These are phyloP conservation scores for Trachops cirrhosus DNA, from an alignment of 2,797 vertebrate species.

Conservation along the genomic window DNA sequence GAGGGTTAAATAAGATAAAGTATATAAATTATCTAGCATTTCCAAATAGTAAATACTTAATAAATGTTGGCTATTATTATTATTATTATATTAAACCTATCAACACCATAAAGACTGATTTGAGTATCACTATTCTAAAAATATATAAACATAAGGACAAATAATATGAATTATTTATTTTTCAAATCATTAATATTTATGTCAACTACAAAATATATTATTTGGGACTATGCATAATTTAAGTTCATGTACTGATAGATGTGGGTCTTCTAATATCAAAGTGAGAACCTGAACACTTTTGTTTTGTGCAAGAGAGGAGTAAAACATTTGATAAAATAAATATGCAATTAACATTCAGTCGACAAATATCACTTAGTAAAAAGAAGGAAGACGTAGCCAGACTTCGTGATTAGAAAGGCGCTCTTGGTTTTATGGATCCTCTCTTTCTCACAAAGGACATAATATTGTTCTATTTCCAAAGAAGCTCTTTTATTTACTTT, in stretches of 20 bases:
- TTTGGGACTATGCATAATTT: conserved; percentile 11
- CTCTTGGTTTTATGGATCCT: background rate
- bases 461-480: background rate
- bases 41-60: conserved; percentile 39
- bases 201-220: conserved; percentile 23
- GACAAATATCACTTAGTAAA: background rate
- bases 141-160: background rate
- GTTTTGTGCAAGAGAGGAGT: background rate
- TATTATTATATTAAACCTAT: background rate
- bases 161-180: background rate
- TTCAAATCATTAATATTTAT: conserved; percentile 27
- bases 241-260: background rate
- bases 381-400: background rate
- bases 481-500: conserved; percentile 18
- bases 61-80: conserved; percentile 25
- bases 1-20: conserved; percentile 8
- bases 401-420: background rate
- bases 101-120: background rate
- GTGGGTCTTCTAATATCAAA: background rate
- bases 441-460: conserved; percentile 9
- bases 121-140: background rate
- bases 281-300: background rate
- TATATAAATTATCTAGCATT: background rate
- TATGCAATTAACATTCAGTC: background rate
- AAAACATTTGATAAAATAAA: conserved; percentile 28